These are phyloP conservation scores for Martes martes DNA, from an alignment of 2,113 vertebrate genomes.

Conservation along the genomic window DNA sequence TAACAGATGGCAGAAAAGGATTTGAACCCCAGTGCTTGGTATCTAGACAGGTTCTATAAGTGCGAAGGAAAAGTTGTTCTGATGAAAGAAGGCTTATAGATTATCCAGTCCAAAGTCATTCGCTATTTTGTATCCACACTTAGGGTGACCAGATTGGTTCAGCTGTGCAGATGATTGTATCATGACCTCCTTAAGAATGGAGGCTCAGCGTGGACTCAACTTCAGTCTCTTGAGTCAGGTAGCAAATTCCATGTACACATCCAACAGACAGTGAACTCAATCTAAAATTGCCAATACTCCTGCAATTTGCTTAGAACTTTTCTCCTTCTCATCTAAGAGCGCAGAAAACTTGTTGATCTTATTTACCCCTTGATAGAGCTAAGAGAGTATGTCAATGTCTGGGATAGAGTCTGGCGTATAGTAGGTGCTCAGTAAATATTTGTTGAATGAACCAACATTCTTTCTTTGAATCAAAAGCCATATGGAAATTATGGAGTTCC, in stretches of 20 bases:
- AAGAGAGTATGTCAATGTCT: not conserved
- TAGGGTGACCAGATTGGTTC: not conserved
- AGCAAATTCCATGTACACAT: not conserved
- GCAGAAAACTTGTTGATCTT: not conserved
- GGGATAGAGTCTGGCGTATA: not conserved
- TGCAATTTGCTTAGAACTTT: not conserved
- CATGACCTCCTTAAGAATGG: not conserved
- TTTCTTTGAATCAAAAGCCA: not conserved
- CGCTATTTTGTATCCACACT: not conserved
- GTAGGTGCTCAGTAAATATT: not conserved
- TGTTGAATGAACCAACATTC: not conserved
- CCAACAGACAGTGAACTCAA: not conserved
- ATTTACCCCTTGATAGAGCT: not conserved
- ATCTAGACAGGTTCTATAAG: not conserved
- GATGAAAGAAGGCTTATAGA: not conserved
- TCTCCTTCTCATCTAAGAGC: not conserved
- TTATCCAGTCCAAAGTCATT: not conserved
- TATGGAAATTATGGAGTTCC: not conserved
- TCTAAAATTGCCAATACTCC: not conserved
- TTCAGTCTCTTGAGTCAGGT: not conserved
- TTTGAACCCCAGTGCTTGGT: not conserved
- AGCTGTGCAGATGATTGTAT: not conserved
- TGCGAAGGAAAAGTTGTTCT: not conserved
- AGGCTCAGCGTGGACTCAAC: not conserved
- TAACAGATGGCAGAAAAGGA: not conserved